These are phyloP conservation scores for Myotis davidii DNA, from an alignment of 2,113 vertebrate genomes.

Conservation along the genomic window DNA sequence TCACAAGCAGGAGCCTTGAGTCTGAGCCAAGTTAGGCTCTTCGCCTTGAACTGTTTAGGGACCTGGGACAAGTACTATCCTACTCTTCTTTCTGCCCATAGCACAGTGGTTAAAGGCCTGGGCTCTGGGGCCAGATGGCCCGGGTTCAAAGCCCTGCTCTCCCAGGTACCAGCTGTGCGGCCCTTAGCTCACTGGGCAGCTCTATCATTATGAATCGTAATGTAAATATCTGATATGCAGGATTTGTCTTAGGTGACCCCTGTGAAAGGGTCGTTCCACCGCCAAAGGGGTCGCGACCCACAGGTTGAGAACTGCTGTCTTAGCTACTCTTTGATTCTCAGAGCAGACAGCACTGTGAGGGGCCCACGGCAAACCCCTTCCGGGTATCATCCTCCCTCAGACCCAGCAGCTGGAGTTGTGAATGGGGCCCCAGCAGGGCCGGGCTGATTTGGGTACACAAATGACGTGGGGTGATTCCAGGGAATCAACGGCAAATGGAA, in stretches of 20 bases:
- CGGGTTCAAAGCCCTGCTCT: background rate
- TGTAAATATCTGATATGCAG: too few relatives aligned
- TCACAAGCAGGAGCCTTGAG: background rate
- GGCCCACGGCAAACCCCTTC: background rate
- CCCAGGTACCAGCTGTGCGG: background rate
- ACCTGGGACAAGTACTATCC: background rate
- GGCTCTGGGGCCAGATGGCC: background rate
- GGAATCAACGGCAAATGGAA: slow-evolving; percentile 60
- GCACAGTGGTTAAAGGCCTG: background rate
- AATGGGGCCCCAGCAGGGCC: background rate
- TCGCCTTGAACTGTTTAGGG: background rate
- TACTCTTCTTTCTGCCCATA: background rate
- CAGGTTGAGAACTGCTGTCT: too few relatives aligned
- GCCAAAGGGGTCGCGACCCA: too few relatives aligned
- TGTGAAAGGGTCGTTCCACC: too few relatives aligned
- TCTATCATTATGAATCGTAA: background rate
- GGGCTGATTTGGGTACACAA: slow-evolving; percentile 65
- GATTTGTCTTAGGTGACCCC: too few relatives aligned
- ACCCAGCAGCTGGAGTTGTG: background rate
- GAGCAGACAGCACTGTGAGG: background rate
- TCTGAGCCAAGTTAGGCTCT: background rate
- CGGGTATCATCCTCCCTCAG: background rate
- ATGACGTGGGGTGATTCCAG: background rate
- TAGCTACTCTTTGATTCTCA: background rate
- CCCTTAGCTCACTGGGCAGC: background rate